Conservation (phyloP, 2,888 invertebrate genomes). For the Hermodice carunculata region DNA sequence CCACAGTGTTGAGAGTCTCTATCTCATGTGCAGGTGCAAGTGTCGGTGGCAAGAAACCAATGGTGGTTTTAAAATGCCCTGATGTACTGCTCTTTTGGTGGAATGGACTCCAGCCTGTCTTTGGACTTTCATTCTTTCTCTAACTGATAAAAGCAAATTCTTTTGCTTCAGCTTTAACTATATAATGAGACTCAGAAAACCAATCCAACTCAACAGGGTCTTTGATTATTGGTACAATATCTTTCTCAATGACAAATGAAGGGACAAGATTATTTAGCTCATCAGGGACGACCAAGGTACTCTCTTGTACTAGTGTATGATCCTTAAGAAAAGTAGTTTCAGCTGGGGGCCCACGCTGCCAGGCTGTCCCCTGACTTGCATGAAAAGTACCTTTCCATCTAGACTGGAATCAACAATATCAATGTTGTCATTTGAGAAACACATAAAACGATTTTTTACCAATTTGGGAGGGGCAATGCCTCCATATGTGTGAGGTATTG, state of each 20-base stretch:
- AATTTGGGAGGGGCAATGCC: too few species aligned
- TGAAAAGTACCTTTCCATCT: conserved; percentile 10
- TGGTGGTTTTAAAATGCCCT: not conserved
- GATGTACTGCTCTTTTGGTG: not conserved
- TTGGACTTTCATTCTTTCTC: not conserved
- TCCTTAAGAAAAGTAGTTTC: too few species aligned
- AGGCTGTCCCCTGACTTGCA: not conserved
- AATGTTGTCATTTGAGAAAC: conserved; percentile 4
- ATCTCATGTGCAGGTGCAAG: conserved; percentile 5
- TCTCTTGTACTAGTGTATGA: too few species aligned
- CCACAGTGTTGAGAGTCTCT: conserved; percentile 1
- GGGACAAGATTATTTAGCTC: too few species aligned
- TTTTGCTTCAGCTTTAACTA: not conserved
- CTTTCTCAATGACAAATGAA: too few species aligned
- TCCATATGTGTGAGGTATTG: not conserved
- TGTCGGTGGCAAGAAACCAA: not conserved
- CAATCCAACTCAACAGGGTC: not conserved
- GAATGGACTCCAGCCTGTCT: not conserved
- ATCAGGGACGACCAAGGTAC: too few species aligned
- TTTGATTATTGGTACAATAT: not conserved
- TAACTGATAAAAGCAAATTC: not conserved
- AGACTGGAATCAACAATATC: conserved; percentile 2
- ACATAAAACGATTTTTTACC: not conserved
- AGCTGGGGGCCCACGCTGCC: not conserved
- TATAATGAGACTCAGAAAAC: too few species aligned